Percentiles rank a stretch among this genome's conserved stretches.
These are phyloP conservation scores for Habropoda laboriosa DNA, from an alignment of 1,140 invertebrate species.

Conservation along the genomic window DNA sequence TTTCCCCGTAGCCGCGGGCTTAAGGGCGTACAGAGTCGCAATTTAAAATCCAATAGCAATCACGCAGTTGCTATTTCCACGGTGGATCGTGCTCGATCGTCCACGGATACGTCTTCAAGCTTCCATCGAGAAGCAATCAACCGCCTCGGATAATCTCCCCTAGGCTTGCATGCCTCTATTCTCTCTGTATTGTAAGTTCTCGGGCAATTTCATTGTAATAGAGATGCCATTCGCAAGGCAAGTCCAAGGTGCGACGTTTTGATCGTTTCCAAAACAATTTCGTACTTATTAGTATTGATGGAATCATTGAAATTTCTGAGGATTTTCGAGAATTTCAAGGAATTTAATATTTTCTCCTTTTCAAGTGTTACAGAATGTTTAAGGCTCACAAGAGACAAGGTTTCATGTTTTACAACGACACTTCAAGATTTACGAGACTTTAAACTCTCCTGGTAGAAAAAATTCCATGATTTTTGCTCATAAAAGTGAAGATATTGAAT, in stretches of 20 bases:
- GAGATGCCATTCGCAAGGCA: neutral
- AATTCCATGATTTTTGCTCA: no score
- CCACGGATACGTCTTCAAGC: neutral
- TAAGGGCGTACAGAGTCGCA: neutral
- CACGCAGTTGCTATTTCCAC: conserved; percentile 23
- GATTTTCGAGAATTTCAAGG: neutral
- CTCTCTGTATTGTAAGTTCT: neutral
- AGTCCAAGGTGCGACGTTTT: neutral
- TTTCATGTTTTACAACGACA: no score
- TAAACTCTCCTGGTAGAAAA: no score
- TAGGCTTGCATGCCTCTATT: neutral
- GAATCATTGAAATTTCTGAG: no score
- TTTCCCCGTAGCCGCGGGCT: neutral
- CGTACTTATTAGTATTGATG: no score
- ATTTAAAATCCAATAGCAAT: conserved; percentile 48
- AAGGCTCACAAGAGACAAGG: no score
- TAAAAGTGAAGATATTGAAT: no score
- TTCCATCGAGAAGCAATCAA: conserved; percentile 10
- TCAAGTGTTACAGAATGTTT: no score
- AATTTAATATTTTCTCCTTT: no score
- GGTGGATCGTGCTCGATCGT: neutral
- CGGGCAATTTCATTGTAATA: conserved; percentile 1
- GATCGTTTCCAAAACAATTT: no score
- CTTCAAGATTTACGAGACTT: no score
- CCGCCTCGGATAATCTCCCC: neutral